Evolutionary conservation across 2,797 vertebrate genomes (phyloP), one percentile per base, ranked within the genome.

Genomic region (Sciaenops ocellatus): DNA sequence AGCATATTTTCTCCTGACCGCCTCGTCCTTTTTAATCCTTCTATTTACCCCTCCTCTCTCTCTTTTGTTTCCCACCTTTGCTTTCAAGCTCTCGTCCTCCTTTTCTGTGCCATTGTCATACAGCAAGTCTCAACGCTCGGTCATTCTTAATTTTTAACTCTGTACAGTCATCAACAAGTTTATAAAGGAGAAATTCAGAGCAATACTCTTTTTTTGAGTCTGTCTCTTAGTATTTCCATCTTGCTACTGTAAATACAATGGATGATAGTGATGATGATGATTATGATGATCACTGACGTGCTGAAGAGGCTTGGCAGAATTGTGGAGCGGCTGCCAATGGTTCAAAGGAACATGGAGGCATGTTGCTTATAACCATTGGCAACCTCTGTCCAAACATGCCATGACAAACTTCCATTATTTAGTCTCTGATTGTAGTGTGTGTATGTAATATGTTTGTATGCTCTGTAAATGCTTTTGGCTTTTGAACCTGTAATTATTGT

Each of bases 401-500:
- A 41, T 28, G 66, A 74, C 64, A 41, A 73, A 81, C 79, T 69
- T 85, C 71, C 41, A 42, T 83, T 67, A 88, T 64, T 75, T 64
- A 75, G 80, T 76, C 56, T 85, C 73, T 73, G 89, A 92, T 84
- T 93, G 90, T 93, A 87, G 78, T 67, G 90, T 70, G 73, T 82
- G 68, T 80, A 7, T 73, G 82, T 75, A 51, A 80, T 17, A 83
- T 83, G 86, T 95, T 93, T 94, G 85, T 94, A 93, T 63, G 90
- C 90, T 85, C 81, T 95, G 93, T 95, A 94, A 93, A 95, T 93
- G 92, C 89, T 84, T 76, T 71, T 62, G 44, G 92, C 92, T 95
- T 96, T 95, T 94, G 89, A 95, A 93, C 82, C 86, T 94, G 91
- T 94, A 93, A 93, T 89, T 94, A 92, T 82, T 89, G 85, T 92